A percentile compares a stretch with the other conserved stretches of the same genome.
These are phyloP conservation scores for Branchinecta lindahli DNA, from an alignment of 1,140 invertebrate genomes.

Conservation along the genomic window DNA sequence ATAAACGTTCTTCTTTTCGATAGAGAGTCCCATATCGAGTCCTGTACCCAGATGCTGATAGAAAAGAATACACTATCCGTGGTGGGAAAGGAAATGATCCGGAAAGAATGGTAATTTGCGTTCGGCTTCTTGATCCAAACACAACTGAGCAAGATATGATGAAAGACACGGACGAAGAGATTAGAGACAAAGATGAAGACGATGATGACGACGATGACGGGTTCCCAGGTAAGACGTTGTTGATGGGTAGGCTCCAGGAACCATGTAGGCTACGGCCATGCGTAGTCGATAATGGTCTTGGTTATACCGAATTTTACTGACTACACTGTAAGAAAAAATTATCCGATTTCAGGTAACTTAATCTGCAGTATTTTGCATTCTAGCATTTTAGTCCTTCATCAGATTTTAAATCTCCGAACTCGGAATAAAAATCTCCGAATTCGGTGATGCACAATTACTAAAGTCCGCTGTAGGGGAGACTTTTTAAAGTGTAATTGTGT, in stretches of 20 bases:
- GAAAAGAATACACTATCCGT: slow-evolving; percentile 39
- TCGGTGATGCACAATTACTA: too few relatives aligned
- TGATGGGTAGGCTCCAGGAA: neutral
- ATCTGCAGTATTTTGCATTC: too few relatives aligned
- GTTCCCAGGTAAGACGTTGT: neutral
- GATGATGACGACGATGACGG: slow-evolving; percentile 35
- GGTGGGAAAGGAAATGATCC: slow-evolving; percentile 26
- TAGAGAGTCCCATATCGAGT: slow-evolving; percentile 39
- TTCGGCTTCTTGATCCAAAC: slow-evolving; percentile 38
- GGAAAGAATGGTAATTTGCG: slow-evolving; percentile 37
- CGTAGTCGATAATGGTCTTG: too few relatives aligned
- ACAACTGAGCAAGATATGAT: slow-evolving; percentile 34
- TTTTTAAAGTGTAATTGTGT: too few relatives aligned
- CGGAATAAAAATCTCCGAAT: too few relatives aligned
- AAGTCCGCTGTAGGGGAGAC: too few relatives aligned
- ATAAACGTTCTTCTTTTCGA: slow-evolving; percentile 22
- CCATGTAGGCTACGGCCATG: too few relatives aligned
- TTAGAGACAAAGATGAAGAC: slow-evolving; percentile 27
- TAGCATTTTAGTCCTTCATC: too few relatives aligned
- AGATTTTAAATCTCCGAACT: too few relatives aligned
- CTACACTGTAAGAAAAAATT: too few relatives aligned
- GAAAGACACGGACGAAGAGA: slow-evolving; percentile 28
- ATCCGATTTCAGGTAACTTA: too few relatives aligned
- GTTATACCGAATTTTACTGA: too few relatives aligned
- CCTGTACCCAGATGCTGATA: slow-evolving; percentile 40